Evolutionary conservation across 1,140 invertebrate species (phyloP), one percentile per base, ranked within the genome.

Genomic region (Tetranychus urticae): DNA sequence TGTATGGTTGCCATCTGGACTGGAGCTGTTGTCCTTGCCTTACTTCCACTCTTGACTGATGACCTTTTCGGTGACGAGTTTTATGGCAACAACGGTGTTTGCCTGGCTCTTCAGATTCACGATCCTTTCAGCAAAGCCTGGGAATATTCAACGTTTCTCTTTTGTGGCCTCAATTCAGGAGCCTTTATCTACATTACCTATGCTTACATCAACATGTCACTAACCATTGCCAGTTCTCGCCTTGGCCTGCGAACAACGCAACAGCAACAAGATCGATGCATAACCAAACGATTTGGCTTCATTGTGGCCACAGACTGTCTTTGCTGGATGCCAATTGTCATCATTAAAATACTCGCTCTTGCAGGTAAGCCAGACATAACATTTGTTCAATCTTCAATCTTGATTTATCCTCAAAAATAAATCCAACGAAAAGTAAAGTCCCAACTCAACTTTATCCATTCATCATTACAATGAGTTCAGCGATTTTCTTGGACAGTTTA

Each of bases 231-330:
- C 77, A 76, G 69, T 72, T 76, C 66, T 80, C 80, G 23, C 71
- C 80, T 61, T 71, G 77, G 65, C 76, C 78, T 56, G 78, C 79
- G 55, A 73, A 80, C 37, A 67, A 71, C 77, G 75, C 35, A 72
- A 76, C 37, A 56, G 14, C 39, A 73, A 75, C 46, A 82, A 81
- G 71, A 80, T 75, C 37, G 80, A 82, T 68, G 80, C 10, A 66
- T 85, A 66, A 81, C 80, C 2, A 70, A 81, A 12, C 74, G 83
- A 61, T 84, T 85, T 69, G 83, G 83, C 65, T 77, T 85, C 63
- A 85, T 86, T 59, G 81, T 85, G 1, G 69, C 83, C 23, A 82
- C 82, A 0, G 80, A 86, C 68, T 77, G 77, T n/a, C 68, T 79
- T 34, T 86, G 84, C 67, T 86, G 84, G 67, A 68, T 47, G 45